These are phyloP conservation scores for Anoplolepis gracilipes DNA, from an alignment of 1,140 invertebrate genomes.

Conservation along the genomic window DNA sequence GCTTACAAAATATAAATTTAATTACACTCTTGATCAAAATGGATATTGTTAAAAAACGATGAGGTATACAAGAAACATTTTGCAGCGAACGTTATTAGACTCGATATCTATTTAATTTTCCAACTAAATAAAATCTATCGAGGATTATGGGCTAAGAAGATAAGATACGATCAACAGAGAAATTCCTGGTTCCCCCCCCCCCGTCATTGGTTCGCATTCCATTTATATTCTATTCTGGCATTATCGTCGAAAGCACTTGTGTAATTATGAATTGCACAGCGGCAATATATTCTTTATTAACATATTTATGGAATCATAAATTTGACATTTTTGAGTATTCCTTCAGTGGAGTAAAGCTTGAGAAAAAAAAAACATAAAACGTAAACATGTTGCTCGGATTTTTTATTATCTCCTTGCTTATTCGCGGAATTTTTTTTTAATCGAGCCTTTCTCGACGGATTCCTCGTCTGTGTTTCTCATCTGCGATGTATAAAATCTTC, in stretches of 20 bases:
- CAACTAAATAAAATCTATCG: background rate
- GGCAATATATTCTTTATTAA: background rate
- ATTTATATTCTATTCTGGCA: background rate
- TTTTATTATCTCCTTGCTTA: slow-evolving; percentile 13
- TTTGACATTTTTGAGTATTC: background rate
- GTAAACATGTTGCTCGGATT: background rate
- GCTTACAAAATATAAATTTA: slow-evolving; percentile 11
- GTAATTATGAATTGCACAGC: background rate
- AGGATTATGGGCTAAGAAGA: background rate
- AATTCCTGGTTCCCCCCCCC: background rate
- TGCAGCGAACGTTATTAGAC: background rate
- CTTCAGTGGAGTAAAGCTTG: background rate
- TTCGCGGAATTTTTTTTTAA: slow-evolving; percentile 26
- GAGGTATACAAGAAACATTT: background rate
- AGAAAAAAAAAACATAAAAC: too few relatives aligned
- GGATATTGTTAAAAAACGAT: background rate
- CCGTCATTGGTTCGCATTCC: slow-evolving; percentile 4
- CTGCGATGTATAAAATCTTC: slow-evolving; percentile 5
- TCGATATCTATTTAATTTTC: slow-evolving; percentile 24
- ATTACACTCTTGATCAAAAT: background rate
- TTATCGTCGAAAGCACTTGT: background rate
- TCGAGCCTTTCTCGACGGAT: background rate
- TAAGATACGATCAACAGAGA: background rate
- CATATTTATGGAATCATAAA: background rate
- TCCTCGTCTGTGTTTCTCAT: background rate